Evolutionary conservation across 2,797 vertebrate genomes (phyloP).

Genomic region (Rhadinocentrus ornatus): DNA sequence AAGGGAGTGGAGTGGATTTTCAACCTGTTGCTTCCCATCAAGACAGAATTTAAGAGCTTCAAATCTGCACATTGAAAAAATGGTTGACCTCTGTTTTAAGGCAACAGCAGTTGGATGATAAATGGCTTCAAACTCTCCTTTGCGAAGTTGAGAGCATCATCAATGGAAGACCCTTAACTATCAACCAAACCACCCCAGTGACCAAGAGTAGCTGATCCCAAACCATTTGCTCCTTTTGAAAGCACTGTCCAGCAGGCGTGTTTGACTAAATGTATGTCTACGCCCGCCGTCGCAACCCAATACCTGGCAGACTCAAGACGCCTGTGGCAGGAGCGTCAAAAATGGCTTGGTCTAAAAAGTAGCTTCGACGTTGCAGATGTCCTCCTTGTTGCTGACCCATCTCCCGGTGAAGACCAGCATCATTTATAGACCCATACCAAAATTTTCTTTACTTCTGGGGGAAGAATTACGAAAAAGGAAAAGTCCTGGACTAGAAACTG

Average conservation of each 20-base stretch:
- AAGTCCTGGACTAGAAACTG: no score
- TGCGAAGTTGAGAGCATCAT: not conserved
- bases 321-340: not conserved
- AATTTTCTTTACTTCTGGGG: not conserved
- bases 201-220: not conserved
- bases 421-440: not conserved
- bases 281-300: not conserved
- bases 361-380: not conserved
- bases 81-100: not conserved
- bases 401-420: not conserved
- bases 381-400: not conserved
- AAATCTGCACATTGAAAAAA: conserved; percentile 2
- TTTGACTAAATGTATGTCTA: not conserved
- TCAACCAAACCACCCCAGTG: not conserved
- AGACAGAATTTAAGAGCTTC: not conserved
- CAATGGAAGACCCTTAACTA: conserved; percentile 3
- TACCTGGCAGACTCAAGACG: not conserved
- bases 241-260: not conserved
- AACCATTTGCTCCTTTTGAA: conserved; percentile 1
- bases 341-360: not conserved
- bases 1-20: conserved; percentile 2
- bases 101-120: not conserved
- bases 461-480: not conserved
- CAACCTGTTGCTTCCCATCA: not conserved
- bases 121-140: conserved; percentile 4